Percentiles rank a stretch among this genome's conserved stretches.
phyloP scores from a whole-genome alignment of 2,113 vertebrate genomes.

The Alligator mississippiensis region DNA sequence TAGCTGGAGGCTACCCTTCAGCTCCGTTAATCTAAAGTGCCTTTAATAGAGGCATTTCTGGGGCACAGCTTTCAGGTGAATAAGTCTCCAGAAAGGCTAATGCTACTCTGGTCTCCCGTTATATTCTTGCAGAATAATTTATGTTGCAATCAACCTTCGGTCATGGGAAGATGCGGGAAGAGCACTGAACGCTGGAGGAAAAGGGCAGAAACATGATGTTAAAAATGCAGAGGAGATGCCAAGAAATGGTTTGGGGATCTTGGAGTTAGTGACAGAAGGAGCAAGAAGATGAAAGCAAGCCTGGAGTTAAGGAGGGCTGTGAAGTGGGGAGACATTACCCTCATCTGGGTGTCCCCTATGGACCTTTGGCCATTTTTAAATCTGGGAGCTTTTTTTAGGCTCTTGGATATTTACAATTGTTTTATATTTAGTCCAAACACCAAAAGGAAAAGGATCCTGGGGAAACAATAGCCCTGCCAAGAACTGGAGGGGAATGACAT shows the following conservation, averaged over 20 bases:
- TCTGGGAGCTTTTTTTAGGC: background rate
- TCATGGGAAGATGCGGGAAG: constrained; percentile 62
- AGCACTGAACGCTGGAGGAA: constrained; percentile 65
- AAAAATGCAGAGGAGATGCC: constrained; percentile 59
- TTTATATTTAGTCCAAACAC: background rate
- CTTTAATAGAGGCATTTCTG: background rate
- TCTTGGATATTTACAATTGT: background rate
- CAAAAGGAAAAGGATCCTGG: background rate
- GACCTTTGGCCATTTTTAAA: background rate
- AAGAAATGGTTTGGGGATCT: constrained; percentile 26
- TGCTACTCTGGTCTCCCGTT: background rate
- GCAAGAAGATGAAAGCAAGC: constrained; percentile 14
- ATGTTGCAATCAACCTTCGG: background rate
- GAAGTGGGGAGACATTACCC: constrained; percentile 7
- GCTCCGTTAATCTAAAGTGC: background rate
- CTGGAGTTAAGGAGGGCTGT: constrained; percentile 14
- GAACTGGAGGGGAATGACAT: background rate
- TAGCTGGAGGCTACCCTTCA: accelerated
- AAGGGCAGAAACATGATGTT: background rate
- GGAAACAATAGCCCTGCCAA: background rate
- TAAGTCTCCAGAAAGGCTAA: constrained; percentile 18
- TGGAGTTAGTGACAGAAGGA: background rate
- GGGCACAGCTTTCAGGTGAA: background rate
- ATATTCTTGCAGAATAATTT: background rate
- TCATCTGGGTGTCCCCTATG: background rate